A percentile compares a stretch with the other conserved stretches of the same genome.
These are phyloP conservation scores for Chaenocephalus aceratus DNA, from an alignment of 2,113 vertebrate genomes.

Conservation along the genomic window DNA sequence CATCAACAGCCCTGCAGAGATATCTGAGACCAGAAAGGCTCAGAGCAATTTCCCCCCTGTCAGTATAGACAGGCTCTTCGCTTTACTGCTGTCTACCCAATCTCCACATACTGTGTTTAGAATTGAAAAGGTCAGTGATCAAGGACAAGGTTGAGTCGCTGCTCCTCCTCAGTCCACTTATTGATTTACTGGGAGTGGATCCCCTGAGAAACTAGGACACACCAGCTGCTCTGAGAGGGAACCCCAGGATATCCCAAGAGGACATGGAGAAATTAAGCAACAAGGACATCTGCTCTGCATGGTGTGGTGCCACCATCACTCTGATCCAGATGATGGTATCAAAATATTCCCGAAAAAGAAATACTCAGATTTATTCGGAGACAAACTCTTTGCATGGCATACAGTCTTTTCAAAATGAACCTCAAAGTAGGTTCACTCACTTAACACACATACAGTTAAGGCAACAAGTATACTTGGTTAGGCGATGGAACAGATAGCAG, in stretches of 20 bases:
- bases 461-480: no score
- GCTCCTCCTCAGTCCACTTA: background rate
- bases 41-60: background rate
- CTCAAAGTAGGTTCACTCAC: background rate
- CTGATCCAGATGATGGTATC: background rate
- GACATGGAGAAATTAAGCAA: background rate
- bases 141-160: background rate
- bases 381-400: no score
- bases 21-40: background rate
- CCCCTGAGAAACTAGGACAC: slow-evolving; percentile 7
- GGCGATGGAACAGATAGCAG: no score
- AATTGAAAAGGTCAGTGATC: slow-evolving; percentile 14
- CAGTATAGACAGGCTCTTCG: slow-evolving; percentile 1
- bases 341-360: no score
- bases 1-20: background rate
- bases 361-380: no score
- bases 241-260: background rate
- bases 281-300: background rate
- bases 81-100: background rate
- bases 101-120: background rate
- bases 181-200: background rate
- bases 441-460: no score
- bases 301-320: background rate
- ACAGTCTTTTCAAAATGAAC: background rate
- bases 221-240: background rate